phyloP scores from a whole-genome alignment of 23 tunicate species.

The Halocynthia roretzi region DNA sequence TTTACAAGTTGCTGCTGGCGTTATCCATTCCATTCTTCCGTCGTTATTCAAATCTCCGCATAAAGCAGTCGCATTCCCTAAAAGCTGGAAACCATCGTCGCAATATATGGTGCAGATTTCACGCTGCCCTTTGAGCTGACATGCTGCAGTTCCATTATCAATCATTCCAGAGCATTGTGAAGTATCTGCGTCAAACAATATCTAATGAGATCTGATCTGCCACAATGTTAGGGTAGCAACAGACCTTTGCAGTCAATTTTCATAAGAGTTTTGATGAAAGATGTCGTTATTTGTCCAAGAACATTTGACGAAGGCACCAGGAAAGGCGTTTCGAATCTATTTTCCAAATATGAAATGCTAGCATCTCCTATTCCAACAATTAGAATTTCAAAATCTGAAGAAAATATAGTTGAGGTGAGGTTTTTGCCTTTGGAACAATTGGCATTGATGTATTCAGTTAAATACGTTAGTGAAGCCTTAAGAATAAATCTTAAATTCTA shows the following conservation, averaged over 20 bases:
- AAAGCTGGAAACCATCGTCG: neutral
- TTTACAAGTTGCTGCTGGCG: slow-evolving; percentile 12
- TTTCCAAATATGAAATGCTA: neutral
- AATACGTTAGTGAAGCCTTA: neutral
- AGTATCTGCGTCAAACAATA: neutral
- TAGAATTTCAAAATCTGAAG: neutral
- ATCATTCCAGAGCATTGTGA: slow-evolving; percentile 11
- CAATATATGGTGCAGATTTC: slow-evolving; percentile 18
- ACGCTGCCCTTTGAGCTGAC: neutral
- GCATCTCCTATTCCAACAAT: slow-evolving; percentile 5
- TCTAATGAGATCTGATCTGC: too few species aligned
- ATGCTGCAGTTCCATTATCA: neutral
- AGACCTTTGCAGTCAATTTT: slow-evolving; percentile 6
- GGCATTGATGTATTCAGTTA: neutral
- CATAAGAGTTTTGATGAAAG: neutral
- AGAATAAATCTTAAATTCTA: neutral
- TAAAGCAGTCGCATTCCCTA: slow-evolving; percentile 3
- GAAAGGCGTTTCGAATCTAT: neutral
- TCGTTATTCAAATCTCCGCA: slow-evolving; percentile 15
- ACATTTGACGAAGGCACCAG: too few species aligned
- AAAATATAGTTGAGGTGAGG: neutral
- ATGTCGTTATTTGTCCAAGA: neutral
- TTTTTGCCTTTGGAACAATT: too few species aligned
- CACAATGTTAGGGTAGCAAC: neutral
- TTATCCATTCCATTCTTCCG: slow-evolving; percentile 18